Base-by-base conservation (phyloP, 2,113 vertebrate genomes). In the Ibidorhyncha struthersii region DNA sequence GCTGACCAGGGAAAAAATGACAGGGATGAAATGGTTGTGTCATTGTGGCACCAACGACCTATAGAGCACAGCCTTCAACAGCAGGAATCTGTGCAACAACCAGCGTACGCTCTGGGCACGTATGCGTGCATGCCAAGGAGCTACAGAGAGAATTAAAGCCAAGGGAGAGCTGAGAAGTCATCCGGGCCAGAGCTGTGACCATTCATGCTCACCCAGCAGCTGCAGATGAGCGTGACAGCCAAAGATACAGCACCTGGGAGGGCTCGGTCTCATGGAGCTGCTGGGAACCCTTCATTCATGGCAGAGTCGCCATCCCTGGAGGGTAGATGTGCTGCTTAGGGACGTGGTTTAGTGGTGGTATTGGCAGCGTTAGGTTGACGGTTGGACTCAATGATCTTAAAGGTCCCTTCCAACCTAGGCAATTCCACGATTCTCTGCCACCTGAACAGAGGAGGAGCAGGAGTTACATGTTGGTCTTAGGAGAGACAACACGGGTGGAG, bases 71-170 rank as follows among this genome's bases (percentile, higher is more conserved):
- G 41, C 25, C 47, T 27, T 50, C 41, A 76, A 47, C 23, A 53
- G 32, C 61, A 77, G 26, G 23, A 14, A 79, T 30, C 30, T 45
- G 76, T 29, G 72, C 59, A 92, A 41, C 69, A 66, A 27, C n/a
- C 78, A 81, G 7, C 36, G n/a, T 4, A 19, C 4, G 20, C 27
- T 27, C 38, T 10, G 8, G 58, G 71, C 22, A 50, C 0, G 15
- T 1, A 63, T 2, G 19, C 26, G 38, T 0, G 29, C 25, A 62
- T 0, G 1, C 47, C 69, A 71, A 66, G 50, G 16, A 86, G 70
- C 47, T 14, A 50, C 73, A 52, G n/a, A 53, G 53, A 49, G 43
- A 36, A 17, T 17, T 34, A 30, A 70, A 69, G 53, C 20, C 34
- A 74, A 63, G 23, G 40, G 32, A 45, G 34, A 22, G 43, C 9